phyloP scores from a whole-genome alignment of 64 coral and sea anemone species.

The Acropora yongei region DNA sequence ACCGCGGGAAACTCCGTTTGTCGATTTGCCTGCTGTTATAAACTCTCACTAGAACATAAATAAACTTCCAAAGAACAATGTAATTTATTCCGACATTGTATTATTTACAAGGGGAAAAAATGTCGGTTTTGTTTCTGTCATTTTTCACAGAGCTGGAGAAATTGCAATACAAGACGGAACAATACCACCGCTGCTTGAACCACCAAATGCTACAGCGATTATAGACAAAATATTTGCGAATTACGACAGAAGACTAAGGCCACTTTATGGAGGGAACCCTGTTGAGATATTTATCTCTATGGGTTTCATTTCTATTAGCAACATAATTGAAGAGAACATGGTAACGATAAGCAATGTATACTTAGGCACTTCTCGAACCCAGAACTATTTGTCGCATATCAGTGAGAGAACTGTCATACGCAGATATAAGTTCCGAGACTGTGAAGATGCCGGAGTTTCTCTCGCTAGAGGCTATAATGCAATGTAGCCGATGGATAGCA shows the following conservation, averaged over 20 bases:
- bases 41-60: too few species aligned
- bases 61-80: too few species aligned
- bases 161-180: not conserved
- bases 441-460: too few species aligned
- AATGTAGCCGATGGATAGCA: too few species aligned
- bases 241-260: conserved; percentile 30
- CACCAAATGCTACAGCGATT: conserved; percentile 24
- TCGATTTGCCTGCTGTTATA: too few species aligned
- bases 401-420: too few species aligned
- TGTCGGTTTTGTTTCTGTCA: not conserved
- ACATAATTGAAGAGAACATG: conserved; percentile 26
- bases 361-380: not conserved
- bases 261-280: conserved; percentile 22
- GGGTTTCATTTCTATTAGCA: conserved; percentile 17
- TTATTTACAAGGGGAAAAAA: too few species aligned
- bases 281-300: not conserved
- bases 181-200: conserved; percentile 5
- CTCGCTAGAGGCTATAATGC: too few species aligned
- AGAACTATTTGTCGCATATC: too few species aligned
- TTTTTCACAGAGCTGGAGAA: conserved; percentile 12
- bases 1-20: too few species aligned
- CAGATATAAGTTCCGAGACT: too few species aligned
- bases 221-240: conserved; percentile 22
- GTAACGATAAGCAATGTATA: not conserved
- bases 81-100: too few species aligned